Base-by-base conservation (phyloP, 1,140 invertebrate species). In the Eufriesea mexicana region DNA sequence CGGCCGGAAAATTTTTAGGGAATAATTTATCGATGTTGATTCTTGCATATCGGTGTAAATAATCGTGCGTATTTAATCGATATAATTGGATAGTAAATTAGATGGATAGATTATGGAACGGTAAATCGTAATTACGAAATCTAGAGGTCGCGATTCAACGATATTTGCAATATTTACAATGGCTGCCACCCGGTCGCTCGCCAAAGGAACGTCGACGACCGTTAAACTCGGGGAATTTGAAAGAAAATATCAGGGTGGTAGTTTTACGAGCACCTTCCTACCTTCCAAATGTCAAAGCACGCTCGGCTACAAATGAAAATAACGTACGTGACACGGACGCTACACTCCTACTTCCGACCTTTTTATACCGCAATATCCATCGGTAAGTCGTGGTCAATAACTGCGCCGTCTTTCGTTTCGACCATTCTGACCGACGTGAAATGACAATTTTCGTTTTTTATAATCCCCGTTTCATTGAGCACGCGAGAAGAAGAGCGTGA, bases 121-220 rank as follows among this genome's bases (percentile, higher is more conserved):
- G 20, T 18, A 16, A 35, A 28, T 28, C 6, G 28, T 59, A 61
- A 76, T 82, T 76, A 54, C 74, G 67, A 76, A 59, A 42, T 59
- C 0, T 42, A 23, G 57, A 18, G 18, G 42, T 59, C 14, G 18
- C 49, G 25, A 75, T 73, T 54, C 47, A 47, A 35, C 20, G 35
- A 57, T 83, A 47, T 83, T 83, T 83, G 78, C 66, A 47, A 57
- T 83, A 47, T 83, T 83, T 83, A 83, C 66, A 20, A 35, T 64
- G 28, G 28, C 28, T 47, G 64, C 12, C 49, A 59, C 18, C 35
- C 49, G n/a, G 5, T 18, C 28, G 25, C 23, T 6, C 47, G 23
- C 12, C 47, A 45, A 66, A 83, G 66, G 28, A 62, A 71, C 6
- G 55, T 71, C 66, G 66, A 71, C 74, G 66, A 67, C 81, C 55